phyloP scores from a whole-genome alignment of 1,140 invertebrate genomes.

The Drosophila pruinosa region DNA sequence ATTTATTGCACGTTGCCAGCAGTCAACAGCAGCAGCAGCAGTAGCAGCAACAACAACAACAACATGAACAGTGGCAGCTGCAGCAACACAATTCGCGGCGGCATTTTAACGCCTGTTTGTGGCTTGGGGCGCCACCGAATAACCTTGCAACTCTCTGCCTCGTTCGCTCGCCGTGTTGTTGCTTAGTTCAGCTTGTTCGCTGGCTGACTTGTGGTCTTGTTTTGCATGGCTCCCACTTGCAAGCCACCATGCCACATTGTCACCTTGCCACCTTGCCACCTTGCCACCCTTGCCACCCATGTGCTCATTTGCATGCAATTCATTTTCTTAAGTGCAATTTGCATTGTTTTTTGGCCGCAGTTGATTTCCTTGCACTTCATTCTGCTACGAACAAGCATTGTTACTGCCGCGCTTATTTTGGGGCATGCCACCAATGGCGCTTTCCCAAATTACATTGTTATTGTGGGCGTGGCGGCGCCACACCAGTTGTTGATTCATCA shows the following conservation, averaged over 20 bases:
- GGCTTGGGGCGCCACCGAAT: slow-evolving; percentile 23
- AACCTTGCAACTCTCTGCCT: slow-evolving; percentile 1
- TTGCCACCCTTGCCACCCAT: slow-evolving; percentile 9
- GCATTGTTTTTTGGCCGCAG: slow-evolving; percentile 64
- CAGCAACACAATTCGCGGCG: slow-evolving; percentile 27
- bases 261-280: not conserved
- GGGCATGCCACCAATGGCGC: slow-evolving; percentile 1
- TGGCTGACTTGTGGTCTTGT: slow-evolving; percentile 77
- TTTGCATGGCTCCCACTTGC: slow-evolving; percentile 37
- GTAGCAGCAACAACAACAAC: not conserved
- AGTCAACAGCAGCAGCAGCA: not conserved
- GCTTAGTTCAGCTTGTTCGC: slow-evolving; percentile 58
- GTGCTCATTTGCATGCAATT: slow-evolving; percentile 77
- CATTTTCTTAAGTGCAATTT: slow-evolving; percentile 81
- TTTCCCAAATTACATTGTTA: slow-evolving; percentile 71
- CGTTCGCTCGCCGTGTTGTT: slow-evolving; percentile 4
- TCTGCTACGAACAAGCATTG: slow-evolving; percentile 17
- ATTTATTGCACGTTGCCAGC: slow-evolving; percentile 57
- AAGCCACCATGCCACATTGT: slow-evolving; percentile 3
- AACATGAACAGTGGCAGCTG: not conserved
- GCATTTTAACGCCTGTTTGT: slow-evolving; percentile 64
- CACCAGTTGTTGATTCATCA: not conserved
- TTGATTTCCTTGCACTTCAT: slow-evolving; percentile 57
- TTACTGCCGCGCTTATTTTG: slow-evolving; percentile 26
- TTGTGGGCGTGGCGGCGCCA: slow-evolving; percentile 29